A percentile compares a stretch with the other conserved stretches of the same genome.
Evolutionary conservation across 2,113 vertebrate species (phyloP).

Genomic region (Sinocyclocheilus rhinocerous): DNA sequence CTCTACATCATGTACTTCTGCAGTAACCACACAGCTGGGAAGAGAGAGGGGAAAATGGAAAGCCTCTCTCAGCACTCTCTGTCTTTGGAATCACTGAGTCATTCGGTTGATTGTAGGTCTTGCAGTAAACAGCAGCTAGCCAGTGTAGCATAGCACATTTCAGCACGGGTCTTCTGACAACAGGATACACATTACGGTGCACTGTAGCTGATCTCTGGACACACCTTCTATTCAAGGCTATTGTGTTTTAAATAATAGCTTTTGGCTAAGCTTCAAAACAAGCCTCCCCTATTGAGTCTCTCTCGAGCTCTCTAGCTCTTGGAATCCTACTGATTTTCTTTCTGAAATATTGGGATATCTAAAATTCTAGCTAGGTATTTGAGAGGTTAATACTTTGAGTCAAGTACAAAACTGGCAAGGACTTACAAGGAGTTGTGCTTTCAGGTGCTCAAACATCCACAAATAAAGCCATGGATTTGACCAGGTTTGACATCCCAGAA

Average conservation of each 20-base stretch:
- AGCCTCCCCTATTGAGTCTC: slow-evolving; percentile 23
- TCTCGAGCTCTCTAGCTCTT: slow-evolving; percentile 24
- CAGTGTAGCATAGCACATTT: slow-evolving; percentile 15
- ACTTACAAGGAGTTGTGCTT: neutral
- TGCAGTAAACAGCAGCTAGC: slow-evolving; percentile 19
- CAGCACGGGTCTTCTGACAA: slow-evolving; percentile 28
- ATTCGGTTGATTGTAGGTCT: slow-evolving; percentile 33
- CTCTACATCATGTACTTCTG: neutral
- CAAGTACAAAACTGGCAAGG: neutral
- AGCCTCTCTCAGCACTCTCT: neutral
- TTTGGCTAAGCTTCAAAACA: slow-evolving; percentile 37
- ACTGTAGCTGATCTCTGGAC: slow-evolving; percentile 39
- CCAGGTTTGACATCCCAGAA: neutral
- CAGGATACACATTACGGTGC: slow-evolving; percentile 40
- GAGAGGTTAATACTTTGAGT: neutral
- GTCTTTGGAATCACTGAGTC: slow-evolving; percentile 41
- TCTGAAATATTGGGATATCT: neutral
- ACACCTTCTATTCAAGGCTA: slow-evolving; percentile 43
- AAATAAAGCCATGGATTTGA: too few species aligned
- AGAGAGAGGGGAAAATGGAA: slow-evolving; percentile 8
- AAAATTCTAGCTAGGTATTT: neutral
- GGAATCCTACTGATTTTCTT: neutral
- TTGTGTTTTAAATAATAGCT: slow-evolving; percentile 43
- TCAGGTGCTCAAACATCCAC: neutral
- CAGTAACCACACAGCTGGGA: slow-evolving; percentile 16